These are phyloP conservation scores for Calyptomena viridis DNA, from an alignment of 2,113 vertebrate genomes.

Conservation along the genomic window DNA sequence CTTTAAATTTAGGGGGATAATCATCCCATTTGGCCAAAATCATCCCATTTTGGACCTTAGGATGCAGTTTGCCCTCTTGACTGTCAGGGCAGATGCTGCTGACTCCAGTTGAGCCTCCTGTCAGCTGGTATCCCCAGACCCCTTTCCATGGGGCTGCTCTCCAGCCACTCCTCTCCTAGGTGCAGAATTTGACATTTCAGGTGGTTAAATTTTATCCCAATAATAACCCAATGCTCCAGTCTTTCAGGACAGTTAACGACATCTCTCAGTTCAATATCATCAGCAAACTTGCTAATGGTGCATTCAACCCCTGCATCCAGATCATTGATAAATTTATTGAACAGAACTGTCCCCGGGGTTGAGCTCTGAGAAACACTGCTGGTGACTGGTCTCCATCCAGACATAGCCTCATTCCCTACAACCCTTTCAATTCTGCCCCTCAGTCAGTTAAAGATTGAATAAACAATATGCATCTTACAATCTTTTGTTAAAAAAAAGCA, in stretches of 20 bases:
- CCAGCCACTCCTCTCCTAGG: background rate
- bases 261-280: background rate
- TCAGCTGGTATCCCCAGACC: background rate
- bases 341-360: background rate
- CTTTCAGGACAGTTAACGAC: background rate
- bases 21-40: background rate
- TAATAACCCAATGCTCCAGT: background rate
- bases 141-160: background rate
- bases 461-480: background rate
- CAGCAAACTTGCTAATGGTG: background rate
- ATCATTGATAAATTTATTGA: background rate
- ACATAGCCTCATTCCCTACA: background rate
- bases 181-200: background rate
- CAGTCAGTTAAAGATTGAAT: background rate
- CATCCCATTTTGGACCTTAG: background rate
- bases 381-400: background rate
- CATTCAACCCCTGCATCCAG: background rate
- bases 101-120: background rate
- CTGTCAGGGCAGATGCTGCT: background rate
- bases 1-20: background rate
- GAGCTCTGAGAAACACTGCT: background rate
- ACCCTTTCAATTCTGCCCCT: background rate
- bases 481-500: background rate
- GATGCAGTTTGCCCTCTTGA: background rate
- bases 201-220: background rate